Percentiles rank a stretch among this genome's conserved stretches.
These are phyloP conservation scores for Caretta caretta DNA, from an alignment of 2,113 vertebrate species.

Conservation along the genomic window DNA sequence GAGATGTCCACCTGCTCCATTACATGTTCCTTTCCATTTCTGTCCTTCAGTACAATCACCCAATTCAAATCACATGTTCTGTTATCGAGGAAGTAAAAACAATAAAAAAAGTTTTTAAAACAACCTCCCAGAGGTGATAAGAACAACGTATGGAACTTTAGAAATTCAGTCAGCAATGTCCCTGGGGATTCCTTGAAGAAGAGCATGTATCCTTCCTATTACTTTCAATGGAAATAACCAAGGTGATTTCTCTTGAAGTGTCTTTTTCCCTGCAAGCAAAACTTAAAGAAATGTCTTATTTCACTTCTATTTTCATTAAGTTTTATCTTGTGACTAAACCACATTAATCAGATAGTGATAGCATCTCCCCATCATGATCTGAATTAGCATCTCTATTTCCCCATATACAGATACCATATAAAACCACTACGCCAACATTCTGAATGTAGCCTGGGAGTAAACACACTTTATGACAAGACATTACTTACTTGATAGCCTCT, in stretches of 20 bases:
- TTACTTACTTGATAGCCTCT: conserved; percentile 77
- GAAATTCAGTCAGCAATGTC: not conserved
- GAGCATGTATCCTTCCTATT: not conserved
- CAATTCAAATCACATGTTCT: conserved; percentile 81
- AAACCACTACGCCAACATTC: not conserved
- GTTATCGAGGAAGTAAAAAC: conserved; percentile 32
- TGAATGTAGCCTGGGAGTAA: not conserved
- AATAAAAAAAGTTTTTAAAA: not conserved
- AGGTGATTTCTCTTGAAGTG: not conserved
- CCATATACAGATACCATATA: not conserved
- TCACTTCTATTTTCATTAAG: not conserved
- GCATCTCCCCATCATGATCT: not conserved
- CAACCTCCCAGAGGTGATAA: not conserved
- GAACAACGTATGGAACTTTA: not conserved
- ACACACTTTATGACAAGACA: not conserved
- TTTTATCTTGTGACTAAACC: not conserved
- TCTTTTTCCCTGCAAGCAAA: not conserved
- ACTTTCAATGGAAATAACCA: not conserved
- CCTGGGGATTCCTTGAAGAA: not conserved
- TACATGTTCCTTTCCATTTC: conserved; percentile 72
- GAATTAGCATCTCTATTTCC: not conserved
- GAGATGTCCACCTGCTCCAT: conserved; percentile 76
- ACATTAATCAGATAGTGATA: not conserved
- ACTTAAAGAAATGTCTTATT: not conserved
- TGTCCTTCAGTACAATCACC: conserved; percentile 84